A percentile compares a stretch with the other conserved stretches of the same genome.
These are phyloP conservation scores for Bombus pyrosoma DNA, from an alignment of 1,140 invertebrate genomes.

Conservation along the genomic window DNA sequence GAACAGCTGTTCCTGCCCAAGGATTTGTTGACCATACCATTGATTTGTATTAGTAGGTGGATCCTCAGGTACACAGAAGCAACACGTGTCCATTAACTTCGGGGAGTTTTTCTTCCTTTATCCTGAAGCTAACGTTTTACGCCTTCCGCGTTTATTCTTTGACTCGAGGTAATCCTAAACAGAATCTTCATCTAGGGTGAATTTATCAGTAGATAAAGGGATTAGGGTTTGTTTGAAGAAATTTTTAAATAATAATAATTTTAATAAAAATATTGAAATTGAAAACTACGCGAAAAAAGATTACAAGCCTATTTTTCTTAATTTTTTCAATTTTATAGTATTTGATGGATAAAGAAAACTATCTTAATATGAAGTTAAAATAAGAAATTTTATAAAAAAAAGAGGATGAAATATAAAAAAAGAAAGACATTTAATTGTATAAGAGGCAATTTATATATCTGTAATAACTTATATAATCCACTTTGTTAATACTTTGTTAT, in stretches of 20 bases:
- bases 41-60: constrained; percentile 6
- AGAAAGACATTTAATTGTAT: too few relatives aligned
- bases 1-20: constrained; percentile 52
- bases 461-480: not conserved
- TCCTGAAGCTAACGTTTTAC: not conserved
- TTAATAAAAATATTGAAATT: not conserved
- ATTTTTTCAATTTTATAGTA: not conserved
- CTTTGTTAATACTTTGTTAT: not conserved
- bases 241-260: not conserved
- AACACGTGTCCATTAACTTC: constrained; percentile 26
- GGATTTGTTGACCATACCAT: constrained; percentile 43
- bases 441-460: not conserved
- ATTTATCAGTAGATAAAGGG: not conserved
- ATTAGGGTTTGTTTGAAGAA: not conserved
- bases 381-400: too few relatives aligned
- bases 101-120: not conserved
- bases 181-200: not conserved
- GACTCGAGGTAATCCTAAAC: not conserved
- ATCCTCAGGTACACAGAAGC: constrained; percentile 35
- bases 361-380: too few relatives aligned
- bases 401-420: too few relatives aligned
- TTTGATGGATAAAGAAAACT: not conserved
- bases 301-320: not conserved
- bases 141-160: not conserved
- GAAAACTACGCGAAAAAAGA: not conserved